These are phyloP conservation scores for Cheilosia impressa DNA, from an alignment of 2,888 invertebrate species.

Conservation along the genomic window DNA sequence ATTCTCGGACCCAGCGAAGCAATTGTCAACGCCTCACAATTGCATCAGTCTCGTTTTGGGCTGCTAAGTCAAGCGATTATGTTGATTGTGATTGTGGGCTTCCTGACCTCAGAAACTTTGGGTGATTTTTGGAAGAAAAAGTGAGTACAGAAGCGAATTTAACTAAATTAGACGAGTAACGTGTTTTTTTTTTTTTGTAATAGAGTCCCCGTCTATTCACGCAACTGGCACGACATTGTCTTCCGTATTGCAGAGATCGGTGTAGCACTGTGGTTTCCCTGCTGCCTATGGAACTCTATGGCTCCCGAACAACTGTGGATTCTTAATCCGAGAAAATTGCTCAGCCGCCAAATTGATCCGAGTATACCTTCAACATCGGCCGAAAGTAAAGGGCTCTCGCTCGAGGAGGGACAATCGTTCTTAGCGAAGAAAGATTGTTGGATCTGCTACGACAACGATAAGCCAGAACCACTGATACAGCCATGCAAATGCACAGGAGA, in stretches of 20 bases:
- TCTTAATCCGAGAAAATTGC: conserved; percentile 93
- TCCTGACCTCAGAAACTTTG: conserved; percentile 94
- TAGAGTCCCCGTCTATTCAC: conserved; percentile 93
- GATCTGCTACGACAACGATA: conserved; percentile 95
- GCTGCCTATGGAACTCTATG: conserved; percentile 98
- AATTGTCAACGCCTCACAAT: conserved; percentile 91
- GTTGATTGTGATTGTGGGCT: conserved; percentile 94
- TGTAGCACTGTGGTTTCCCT: conserved; percentile 97
- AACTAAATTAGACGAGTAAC: not conserved
- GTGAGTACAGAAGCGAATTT: conserved; percentile 84
- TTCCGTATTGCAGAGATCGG: conserved; percentile 96
- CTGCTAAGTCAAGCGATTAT: conserved; percentile 95
- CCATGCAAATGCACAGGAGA: conserved; percentile 96
- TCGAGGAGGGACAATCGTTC: conserved; percentile 85
- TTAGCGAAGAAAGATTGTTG: conserved; percentile 91
- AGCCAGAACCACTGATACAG: conserved; percentile 92
- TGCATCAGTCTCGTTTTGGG: conserved; percentile 95
- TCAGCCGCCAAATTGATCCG: conserved; percentile 88
- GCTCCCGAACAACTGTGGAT: conserved; percentile 97
- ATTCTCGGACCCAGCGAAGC: conserved; percentile 84
- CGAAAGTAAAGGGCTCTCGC: conserved; percentile 82
- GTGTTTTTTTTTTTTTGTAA: conserved; percentile 37
- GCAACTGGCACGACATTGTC: conserved; percentile 96
- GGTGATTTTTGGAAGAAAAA: conserved; percentile 97
- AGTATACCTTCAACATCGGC: conserved; percentile 83